Conservation (phyloP, 2,888 invertebrate genomes). For the Drosophila macrospina region DNA sequence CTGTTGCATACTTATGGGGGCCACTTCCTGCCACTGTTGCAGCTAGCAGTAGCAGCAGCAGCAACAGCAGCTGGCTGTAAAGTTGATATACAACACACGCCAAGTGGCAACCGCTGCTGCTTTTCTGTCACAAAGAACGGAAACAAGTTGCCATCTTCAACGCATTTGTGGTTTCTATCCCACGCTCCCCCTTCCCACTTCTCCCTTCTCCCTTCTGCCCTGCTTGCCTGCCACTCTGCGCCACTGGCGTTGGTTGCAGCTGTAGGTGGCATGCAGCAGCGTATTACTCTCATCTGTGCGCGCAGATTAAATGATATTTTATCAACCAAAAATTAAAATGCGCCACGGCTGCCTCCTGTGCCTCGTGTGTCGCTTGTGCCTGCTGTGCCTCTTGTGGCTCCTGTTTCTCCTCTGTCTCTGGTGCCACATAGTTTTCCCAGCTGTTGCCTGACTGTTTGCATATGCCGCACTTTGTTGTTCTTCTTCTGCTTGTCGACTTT, state of each 20-base stretch:
- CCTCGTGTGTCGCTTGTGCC: conserved; percentile 13
- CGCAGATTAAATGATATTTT: conserved; percentile 76
- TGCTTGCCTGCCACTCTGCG: too few relatives aligned
- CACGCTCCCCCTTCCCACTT: conserved; percentile 2
- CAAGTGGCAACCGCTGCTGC: conserved; percentile 37
- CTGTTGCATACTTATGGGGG: conserved; percentile 57
- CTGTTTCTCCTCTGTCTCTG: conserved; percentile 1
- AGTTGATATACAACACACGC: conserved; percentile 54
- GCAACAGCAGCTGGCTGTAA: conserved; percentile 36
- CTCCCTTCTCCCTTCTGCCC: neutral
- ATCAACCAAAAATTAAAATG: conserved; percentile 75
- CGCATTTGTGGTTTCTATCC: conserved; percentile 45
- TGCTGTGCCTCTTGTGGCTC: too few relatives aligned
- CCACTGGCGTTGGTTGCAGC: neutral
- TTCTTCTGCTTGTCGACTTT: conserved; percentile 16
- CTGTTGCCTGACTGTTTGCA: conserved; percentile 33
- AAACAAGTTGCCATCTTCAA: conserved; percentile 44
- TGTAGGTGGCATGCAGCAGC: neutral
- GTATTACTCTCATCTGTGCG: conserved; percentile 48
- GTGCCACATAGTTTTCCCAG: conserved; percentile 16
- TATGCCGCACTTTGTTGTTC: conserved; percentile 35
- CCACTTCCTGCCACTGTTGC: conserved; percentile 33
- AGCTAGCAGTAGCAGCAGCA: too few relatives aligned
- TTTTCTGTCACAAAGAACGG: conserved; percentile 51
- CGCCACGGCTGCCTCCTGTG: conserved; percentile 32